Evolutionary conservation across 64 coral and sea anemone species (phyloP).

Genomic region (Montipora foliosa): DNA sequence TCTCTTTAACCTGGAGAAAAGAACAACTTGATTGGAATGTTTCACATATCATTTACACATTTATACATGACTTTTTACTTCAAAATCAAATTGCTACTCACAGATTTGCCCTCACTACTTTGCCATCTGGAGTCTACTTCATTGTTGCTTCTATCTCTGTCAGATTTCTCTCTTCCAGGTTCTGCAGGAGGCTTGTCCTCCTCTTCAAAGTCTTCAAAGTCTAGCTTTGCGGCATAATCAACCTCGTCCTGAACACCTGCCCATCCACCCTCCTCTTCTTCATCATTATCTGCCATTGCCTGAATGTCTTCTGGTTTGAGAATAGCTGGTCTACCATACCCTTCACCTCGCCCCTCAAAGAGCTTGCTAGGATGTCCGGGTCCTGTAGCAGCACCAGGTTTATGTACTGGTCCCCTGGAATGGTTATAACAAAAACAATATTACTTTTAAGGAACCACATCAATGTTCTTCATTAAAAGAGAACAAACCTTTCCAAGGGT

Average conservation of each 20-base stretch:
- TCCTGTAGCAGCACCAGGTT: slow-evolving; percentile 58
- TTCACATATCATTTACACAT: too few relatives aligned
- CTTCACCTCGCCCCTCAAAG: slow-evolving; percentile 56
- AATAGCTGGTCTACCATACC: slow-evolving; percentile 74
- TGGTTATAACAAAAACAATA: neutral
- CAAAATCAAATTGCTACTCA: neutral
- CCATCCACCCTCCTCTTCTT: slow-evolving; percentile 99
- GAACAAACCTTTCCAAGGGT: too few relatives aligned
- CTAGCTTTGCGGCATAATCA: slow-evolving; percentile 93
- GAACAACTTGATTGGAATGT: neutral
- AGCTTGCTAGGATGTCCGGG: slow-evolving; percentile 18
- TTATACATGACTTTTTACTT: neutral
- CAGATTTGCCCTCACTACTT: slow-evolving; percentile 30
- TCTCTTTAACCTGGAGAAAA: slow-evolving; percentile 25
- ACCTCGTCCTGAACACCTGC: slow-evolving; percentile 97
- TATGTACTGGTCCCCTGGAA: slow-evolving; percentile 32
- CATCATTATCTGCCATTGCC: slow-evolving; percentile 88
- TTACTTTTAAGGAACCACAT: neutral
- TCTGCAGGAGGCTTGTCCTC: slow-evolving; percentile 63
- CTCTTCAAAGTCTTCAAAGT: slow-evolving; percentile 99
- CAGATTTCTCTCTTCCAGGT: neutral
- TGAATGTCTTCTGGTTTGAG: slow-evolving; percentile 93
- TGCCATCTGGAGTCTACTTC: slow-evolving; percentile 45
- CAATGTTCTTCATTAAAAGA: too few relatives aligned
- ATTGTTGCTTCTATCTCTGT: neutral